Percentiles rank a stretch among this genome's conserved stretches.
Conservation (phyloP, 1,140 invertebrate genomes). For the Aphis gossypii region DNA sequence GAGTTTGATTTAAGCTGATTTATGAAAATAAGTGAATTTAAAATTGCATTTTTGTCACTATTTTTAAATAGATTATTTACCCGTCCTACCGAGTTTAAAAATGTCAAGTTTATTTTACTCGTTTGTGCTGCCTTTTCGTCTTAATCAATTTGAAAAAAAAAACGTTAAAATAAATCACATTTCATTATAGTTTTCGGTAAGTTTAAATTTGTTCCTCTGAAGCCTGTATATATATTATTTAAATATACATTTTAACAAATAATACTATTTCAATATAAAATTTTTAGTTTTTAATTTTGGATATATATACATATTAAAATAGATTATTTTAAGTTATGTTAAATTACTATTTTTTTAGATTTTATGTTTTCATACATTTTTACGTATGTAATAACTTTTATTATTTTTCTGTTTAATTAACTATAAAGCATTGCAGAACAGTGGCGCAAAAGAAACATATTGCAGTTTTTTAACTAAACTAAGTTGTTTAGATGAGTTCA, state of each 20-base stretch:
- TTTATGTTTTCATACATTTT: not conserved
- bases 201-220: not conserved
- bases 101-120: not conserved
- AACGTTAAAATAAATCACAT: not conserved
- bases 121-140: not conserved
- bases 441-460: not conserved
- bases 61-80: not conserved
- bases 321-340: not conserved
- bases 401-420: not conserved
- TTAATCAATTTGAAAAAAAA: not conserved
- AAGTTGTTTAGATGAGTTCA: not conserved
- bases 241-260: not conserved
- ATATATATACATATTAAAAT: not conserved
- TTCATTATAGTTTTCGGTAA: not conserved
- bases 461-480: not conserved
- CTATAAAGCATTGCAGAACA: not conserved
- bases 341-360: not conserved
- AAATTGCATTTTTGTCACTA: not conserved
- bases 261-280: not conserved
- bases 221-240: not conserved
- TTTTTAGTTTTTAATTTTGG: not conserved
- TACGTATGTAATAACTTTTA: not conserved
- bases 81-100: not conserved
- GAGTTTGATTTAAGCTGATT: not conserved
- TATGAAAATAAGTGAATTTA: not conserved